phyloP scores from a whole-genome alignment of 2,797 vertebrate species.

The Catostomus latipinnis region DNA sequence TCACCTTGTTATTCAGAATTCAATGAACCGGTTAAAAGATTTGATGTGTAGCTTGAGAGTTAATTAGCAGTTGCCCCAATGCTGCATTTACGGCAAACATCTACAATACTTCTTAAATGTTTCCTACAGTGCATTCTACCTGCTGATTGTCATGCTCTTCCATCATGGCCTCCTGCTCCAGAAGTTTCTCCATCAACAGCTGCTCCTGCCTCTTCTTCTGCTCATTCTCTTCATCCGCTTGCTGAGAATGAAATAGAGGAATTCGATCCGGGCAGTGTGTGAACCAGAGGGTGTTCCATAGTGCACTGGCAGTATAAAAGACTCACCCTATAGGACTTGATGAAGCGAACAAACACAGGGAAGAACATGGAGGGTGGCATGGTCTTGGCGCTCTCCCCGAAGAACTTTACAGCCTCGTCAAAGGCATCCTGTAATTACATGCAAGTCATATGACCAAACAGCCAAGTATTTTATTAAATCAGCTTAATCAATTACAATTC shows the following conservation, averaged over 20 bases:
- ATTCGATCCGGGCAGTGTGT: constrained; percentile 1
- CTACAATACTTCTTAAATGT: too few species aligned
- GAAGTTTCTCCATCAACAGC: constrained; percentile 93
- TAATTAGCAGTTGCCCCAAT: too few species aligned
- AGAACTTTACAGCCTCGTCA: constrained; percentile 95
- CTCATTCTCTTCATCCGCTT: constrained; percentile 96
- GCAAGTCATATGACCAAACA: constrained; percentile 7
- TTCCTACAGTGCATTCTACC: constrained; percentile 68
- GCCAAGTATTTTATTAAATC: too few species aligned
- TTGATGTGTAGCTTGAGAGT: too few species aligned
- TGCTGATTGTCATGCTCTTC: constrained; percentile 90
- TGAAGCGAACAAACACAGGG: constrained; percentile 94
- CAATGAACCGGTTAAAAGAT: too few species aligned
- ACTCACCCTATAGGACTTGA: constrained; percentile 94
- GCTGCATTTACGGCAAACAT: too few species aligned
- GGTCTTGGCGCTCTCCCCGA: constrained; percentile 95
- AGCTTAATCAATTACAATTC: too few species aligned
- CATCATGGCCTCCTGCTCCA: constrained; percentile 94
- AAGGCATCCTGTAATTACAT: constrained; percentile 87
- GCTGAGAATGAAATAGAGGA: constrained; percentile 70
- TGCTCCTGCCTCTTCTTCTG: constrained; percentile 92
- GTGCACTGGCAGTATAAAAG: not conserved
- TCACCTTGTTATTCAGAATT: too few species aligned
- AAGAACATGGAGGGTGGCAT: constrained; percentile 96
- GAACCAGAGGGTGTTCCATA: not conserved